Percentiles rank a stretch among this genome's conserved stretches.
Conservation (phyloP, 1,140 invertebrate genomes). For the Plectrocnemia conspersa region DNA sequence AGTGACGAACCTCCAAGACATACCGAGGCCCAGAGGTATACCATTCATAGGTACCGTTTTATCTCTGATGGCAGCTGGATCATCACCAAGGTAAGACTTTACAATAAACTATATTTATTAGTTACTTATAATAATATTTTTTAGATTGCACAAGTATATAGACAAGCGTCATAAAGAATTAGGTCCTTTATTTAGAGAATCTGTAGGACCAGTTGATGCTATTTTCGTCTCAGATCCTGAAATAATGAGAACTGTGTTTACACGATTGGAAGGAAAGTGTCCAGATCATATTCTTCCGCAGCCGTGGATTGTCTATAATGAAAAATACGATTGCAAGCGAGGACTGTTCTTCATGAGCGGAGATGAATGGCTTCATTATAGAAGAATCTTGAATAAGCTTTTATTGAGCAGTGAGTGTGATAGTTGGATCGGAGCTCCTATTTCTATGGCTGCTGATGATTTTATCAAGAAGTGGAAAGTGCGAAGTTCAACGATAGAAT, state of each 20-base stretch:
- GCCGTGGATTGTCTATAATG: conserved; percentile 75
- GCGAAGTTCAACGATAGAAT: conserved; percentile 33
- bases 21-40: conserved; percentile 49
- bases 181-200: conserved; percentile 71
- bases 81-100: conserved; percentile 45
- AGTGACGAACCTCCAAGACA: conserved; percentile 32
- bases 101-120: not conserved
- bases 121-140: conserved; percentile 4
- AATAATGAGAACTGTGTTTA: conserved; percentile 66
- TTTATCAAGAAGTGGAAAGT: conserved; percentile 49
- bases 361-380: conserved; percentile 67
- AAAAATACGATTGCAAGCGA: conserved; percentile 62
- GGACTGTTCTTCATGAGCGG: conserved; percentile 87
- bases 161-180: conserved; percentile 65
- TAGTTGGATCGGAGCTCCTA: conserved; percentile 47
- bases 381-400: conserved; percentile 68
- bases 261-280: conserved; percentile 66
- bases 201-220: conserved; percentile 59
- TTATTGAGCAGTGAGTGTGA: conserved; percentile 56
- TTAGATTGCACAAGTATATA: conserved; percentile 66
- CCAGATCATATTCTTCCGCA: conserved; percentile 77
- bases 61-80: conserved; percentile 51
- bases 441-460: conserved; percentile 49
- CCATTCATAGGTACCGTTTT: conserved; percentile 55
- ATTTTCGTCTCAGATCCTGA: conserved; percentile 68